Conservation (phyloP, 2,888 invertebrate species). For the Dexiosoma caninum region DNA sequence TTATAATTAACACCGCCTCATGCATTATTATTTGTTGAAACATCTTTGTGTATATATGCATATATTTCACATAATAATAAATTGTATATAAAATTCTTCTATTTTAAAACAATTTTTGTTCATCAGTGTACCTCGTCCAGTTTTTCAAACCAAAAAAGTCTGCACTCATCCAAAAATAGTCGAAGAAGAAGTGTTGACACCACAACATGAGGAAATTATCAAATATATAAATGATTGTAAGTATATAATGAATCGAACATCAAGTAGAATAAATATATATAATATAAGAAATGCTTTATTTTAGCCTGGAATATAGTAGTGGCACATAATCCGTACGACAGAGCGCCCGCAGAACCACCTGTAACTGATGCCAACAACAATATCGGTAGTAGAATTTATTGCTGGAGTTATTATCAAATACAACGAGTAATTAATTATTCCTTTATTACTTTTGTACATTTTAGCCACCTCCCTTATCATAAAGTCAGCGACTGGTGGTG, state of each 20-base stretch:
- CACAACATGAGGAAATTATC: conserved; percentile 92
- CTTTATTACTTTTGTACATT: conserved; percentile 48
- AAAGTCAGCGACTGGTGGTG: conserved; percentile 64
- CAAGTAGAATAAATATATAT: not conserved
- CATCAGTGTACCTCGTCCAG: conserved; percentile 86
- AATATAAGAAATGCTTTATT: no score
- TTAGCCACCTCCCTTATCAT: conserved; percentile 66
- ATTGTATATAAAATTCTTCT: not conserved
- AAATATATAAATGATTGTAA: conserved; percentile 92
- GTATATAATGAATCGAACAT: conserved; percentile 70
- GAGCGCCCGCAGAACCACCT: conserved; percentile 53
- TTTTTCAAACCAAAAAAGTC: conserved; percentile 81
- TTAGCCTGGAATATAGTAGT: conserved; percentile 77
- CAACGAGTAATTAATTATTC: not conserved
- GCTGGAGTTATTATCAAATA: not conserved
- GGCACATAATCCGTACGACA: conserved; percentile 76
- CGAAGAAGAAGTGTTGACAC: conserved; percentile 81
- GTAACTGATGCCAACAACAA: conserved; percentile 72
- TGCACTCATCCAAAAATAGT: conserved; percentile 77
- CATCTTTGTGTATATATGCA: not conserved
- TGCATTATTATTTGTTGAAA: not conserved
- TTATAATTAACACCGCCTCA: not conserved
- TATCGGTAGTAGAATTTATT: conserved; percentile 59
- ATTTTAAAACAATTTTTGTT: not conserved
- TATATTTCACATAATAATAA: not conserved